Percentiles rank a stretch among this genome's conserved stretches.
phyloP scores from a whole-genome alignment of 2,888 invertebrate genomes.

The Andrena dorsata region DNA sequence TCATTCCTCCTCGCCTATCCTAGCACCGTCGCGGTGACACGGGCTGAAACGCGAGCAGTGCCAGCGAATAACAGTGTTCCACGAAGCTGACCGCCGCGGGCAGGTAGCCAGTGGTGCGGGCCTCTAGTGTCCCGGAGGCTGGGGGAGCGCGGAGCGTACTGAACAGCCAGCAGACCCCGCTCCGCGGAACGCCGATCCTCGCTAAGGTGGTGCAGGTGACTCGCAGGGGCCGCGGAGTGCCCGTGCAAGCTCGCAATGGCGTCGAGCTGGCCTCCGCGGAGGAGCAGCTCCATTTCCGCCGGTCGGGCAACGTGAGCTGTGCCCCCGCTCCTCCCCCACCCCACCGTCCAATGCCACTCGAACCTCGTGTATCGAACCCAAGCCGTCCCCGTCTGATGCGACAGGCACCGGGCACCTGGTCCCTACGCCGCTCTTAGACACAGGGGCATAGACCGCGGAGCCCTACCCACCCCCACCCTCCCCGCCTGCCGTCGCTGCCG shows the following conservation, averaged over 20 bases:
- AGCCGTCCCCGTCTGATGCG: conserved; percentile 21
- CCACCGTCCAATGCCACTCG: conserved; percentile 43
- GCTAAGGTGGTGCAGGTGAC: background rate
- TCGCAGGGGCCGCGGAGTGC: conserved; percentile 4
- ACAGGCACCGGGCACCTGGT: conserved; percentile 3
- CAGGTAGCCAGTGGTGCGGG: no score
- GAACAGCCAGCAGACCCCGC: background rate
- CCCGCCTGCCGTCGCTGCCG: background rate
- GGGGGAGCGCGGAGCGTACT: background rate
- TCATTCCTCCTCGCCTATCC: background rate
- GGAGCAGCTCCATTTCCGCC: conserved; percentile 32
- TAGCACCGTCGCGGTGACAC: background rate
- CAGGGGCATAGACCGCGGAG: no score
- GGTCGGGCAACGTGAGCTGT: conserved; percentile 53
- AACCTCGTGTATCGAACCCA: conserved; percentile 1
- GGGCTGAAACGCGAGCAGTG: background rate
- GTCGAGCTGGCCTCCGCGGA: conserved; percentile 70
- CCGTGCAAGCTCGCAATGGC: conserved; percentile 73
- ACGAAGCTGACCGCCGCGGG: no score
- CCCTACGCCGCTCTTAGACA: background rate
- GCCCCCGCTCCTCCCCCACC: background rate
- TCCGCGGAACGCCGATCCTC: background rate
- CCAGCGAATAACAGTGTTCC: no score
- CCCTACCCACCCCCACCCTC: background rate
- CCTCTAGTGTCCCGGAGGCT: no score